Base-by-base conservation (phyloP, 2,888 invertebrate genomes). In the Alentia gelatinosa region DNA sequence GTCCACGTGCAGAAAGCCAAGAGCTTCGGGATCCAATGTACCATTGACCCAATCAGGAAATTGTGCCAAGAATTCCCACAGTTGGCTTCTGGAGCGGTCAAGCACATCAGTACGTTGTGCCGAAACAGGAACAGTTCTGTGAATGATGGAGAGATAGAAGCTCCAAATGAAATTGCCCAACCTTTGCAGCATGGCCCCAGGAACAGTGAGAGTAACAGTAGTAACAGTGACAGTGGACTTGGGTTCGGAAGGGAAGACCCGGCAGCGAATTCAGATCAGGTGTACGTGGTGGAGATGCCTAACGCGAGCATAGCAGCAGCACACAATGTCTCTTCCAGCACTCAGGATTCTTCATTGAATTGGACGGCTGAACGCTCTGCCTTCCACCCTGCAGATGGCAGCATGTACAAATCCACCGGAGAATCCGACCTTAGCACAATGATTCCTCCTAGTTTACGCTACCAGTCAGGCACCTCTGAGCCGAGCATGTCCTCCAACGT, bases 171-270 rank as follows among this genome's bases (percentile, higher is more conserved):
- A 30, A 39, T 23, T n/a, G n/a, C n/a, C 15, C 79, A 79, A 33
- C 39, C 83, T 26, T 30, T 47, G 47, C 86, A 86, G 86, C 86
- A 42, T 86, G 90, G 47, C 1, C 47, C 40, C 0, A 23, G 50
- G 1, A 86, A 86, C n/a, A 90, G 94, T 89, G 98, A 98, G 94
- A 98, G 98, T 93, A 96, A 95, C 33, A 98, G 98, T 0, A 98
- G 98, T 94, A 99, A 98, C 96, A 98, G 98, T 91, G 99, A 99
- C 95, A 99, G 98, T 0, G 99, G 99, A 0, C 98, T 99, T 92
- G 99, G 99, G 0, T 98, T 98, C 35, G 93, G 94, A 12, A 63
- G 40, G 0, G 92, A 91, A 26, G 94, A 98, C 94, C 97, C 94
- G 92, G 91, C 93, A 92, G 93, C 94, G 93, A 90, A 90, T 56